Evolutionary conservation across 2,888 invertebrate species (phyloP), one percentile per base, ranked within the genome.

Genomic region (Torymus aiolomorphi): DNA sequence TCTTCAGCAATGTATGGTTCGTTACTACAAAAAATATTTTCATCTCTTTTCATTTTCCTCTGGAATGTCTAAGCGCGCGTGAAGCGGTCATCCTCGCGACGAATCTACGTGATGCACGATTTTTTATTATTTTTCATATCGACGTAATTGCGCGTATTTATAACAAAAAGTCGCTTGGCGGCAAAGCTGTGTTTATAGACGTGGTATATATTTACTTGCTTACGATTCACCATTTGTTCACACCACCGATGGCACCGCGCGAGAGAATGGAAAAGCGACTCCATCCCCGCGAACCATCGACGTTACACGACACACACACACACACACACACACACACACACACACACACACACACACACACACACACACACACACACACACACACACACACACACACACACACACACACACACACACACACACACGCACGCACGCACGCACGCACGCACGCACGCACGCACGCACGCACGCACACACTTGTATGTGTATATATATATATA

Each of bases 1-100:
- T 65, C n/a, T 73, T 73, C 16, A 74, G 59, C 69, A 74, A 66
- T 70, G 57, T 56, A 12, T 69, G 18, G 52, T 71, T 78, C 13
- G n/a, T 81, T 56, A 63, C 66, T 76, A 69, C 78, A 42, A 78
- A 81, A 81, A 79, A 81, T 81, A 81, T 79, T 66, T 65, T 65
- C 73, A 73, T 72, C 31, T 56, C 20, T 49, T 49, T 12, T 31
- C 31, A 31, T 31, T 20, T 65, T 73, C 62, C 69, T 76, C 56
- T 76, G 78, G 78, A 81, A 81, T 81, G 81, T 78, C 72, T 78
- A 65, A 63, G 72, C 71, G 70, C 70, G 67, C 69, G 52, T 76
- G 72, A 74, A 74, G 75, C 52, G 61, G 31, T 31, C 31, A 80
- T 66, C n/a, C 16, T 76, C 52, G 24, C 13, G 18, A 42, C 52